phyloP scores from a whole-genome alignment of 2,113 vertebrate genomes.

The Cranoglanis bouderius region DNA sequence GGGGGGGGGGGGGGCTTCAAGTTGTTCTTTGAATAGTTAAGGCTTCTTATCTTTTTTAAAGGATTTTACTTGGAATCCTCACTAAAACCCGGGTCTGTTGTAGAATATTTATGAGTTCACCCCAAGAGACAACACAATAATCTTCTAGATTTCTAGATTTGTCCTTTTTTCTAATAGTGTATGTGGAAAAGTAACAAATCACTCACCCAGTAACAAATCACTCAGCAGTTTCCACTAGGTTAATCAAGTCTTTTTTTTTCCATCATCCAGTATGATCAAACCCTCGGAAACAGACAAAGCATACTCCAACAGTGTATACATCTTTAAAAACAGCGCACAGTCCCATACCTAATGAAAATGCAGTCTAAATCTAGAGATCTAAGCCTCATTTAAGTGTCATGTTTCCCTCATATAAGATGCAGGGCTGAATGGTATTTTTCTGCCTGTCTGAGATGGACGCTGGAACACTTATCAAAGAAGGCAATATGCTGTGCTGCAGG shows the following conservation, averaged over 20 bases:
- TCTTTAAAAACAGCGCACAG: neutral
- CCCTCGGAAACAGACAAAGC: neutral
- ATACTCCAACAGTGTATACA: neutral
- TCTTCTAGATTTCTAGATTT: neutral
- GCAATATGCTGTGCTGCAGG: conserved; percentile 92
- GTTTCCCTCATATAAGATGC: neutral
- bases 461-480: conserved; percentile 85
- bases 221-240: neutral
- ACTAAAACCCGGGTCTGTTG: neutral
- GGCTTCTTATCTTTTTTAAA: neutral
- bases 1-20: no score
- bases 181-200: neutral
- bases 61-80: neutral
- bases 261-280: neutral
- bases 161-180: neutral
- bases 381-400: neutral
- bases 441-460: neutral
- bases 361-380: neutral
- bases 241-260: no score
- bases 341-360: neutral
- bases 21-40: neutral
- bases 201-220: neutral
- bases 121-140: neutral
- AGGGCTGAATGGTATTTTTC: neutral
- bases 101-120: neutral